Evolutionary conservation across 1,140 invertebrate genomes (phyloP).

Genomic region (Drusus annulatus): DNA sequence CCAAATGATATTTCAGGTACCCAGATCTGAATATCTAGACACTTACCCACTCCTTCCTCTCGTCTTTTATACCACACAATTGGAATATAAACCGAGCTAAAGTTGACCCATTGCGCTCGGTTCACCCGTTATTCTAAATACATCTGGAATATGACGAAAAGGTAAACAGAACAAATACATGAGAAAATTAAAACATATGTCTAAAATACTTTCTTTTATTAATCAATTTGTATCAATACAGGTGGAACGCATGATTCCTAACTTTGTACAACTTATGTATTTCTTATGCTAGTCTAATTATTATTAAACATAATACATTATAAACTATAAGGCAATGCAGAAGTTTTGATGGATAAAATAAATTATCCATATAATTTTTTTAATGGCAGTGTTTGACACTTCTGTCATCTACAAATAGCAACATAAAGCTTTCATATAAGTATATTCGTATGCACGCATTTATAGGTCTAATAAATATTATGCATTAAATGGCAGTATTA

Average conservation of each 20-base stretch:
- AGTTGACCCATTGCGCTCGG: too few species aligned
- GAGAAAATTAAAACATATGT: background rate
- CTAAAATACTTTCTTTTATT: slow-evolving; percentile 45
- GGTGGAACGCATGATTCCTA: slow-evolving; percentile 35
- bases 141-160: too few species aligned
- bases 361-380: background rate
- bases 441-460: background rate
- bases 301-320: slow-evolving; percentile 22
- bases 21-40: too few species aligned
- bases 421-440: slow-evolving; percentile 17
- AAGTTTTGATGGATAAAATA: too few species aligned
- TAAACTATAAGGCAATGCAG: slow-evolving; percentile 1
- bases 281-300: slow-evolving; percentile 12
- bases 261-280: slow-evolving; percentile 47
- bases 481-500: too few species aligned
- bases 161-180: background rate
- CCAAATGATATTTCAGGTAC: too few species aligned
- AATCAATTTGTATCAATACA: slow-evolving; percentile 45
- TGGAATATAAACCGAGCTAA: too few species aligned
- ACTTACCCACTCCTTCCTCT: too few species aligned
- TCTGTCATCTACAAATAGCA: background rate
- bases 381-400: slow-evolving; percentile 44
- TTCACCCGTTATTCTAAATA: too few species aligned
- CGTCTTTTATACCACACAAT: too few species aligned
- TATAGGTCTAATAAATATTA: background rate